Percentiles rank a stretch among this genome's conserved stretches.
Evolutionary conservation across 2,797 vertebrate genomes (phyloP).

Genomic region (Potorous gilbertii): DNA sequence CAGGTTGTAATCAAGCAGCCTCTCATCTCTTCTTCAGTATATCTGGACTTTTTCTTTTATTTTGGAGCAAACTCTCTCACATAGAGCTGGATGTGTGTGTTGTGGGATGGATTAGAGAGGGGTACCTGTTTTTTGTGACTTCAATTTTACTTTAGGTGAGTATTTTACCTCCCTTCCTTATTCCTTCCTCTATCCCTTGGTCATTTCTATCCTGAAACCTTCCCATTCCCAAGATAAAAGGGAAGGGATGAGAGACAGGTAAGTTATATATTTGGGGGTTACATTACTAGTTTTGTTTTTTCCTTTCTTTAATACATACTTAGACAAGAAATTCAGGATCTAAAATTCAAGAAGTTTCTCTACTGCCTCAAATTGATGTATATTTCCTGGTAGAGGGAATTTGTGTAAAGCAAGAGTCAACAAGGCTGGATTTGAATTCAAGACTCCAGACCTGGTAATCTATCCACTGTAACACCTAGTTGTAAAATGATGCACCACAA

Average conservation of each 20-base stretch:
- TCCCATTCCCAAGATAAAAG: background rate
- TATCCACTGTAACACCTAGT: background rate
- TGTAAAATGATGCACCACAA: background rate
- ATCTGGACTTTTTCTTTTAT: conserved; percentile 35
- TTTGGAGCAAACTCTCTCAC: background rate
- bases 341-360: conserved; percentile 6
- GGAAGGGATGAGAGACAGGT: background rate
- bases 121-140: background rate
- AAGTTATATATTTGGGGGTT: background rate
- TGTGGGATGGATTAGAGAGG: background rate
- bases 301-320: background rate
- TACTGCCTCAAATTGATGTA: background rate
- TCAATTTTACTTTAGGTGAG: background rate
- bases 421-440: background rate
- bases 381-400: background rate
- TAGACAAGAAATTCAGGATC: background rate
- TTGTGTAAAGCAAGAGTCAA: background rate
- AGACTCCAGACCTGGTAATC: background rate
- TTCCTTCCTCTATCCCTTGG: background rate
- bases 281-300: background rate
- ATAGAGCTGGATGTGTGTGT: background rate
- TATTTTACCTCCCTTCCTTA: background rate
- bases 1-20: background rate
- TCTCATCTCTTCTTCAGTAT: background rate
- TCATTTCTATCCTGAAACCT: background rate